Evolutionary conservation across 2,888 invertebrate genomes (phyloP).

Genomic region (Diaperis boleti): DNA sequence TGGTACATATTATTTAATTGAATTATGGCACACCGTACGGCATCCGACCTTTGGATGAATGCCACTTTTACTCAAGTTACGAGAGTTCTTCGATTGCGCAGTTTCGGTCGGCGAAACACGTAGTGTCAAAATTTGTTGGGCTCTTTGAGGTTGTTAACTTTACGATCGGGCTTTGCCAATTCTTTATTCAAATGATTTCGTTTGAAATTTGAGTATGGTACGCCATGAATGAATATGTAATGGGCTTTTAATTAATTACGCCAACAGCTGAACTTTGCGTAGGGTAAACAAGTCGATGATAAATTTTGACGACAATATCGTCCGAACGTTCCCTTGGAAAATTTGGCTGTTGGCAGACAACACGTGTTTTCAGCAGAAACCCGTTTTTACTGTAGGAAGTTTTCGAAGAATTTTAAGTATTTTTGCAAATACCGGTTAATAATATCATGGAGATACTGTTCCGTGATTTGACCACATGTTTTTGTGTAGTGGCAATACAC

Average conservation of each 20-base stretch:
- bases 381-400: neutral
- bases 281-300: neutral
- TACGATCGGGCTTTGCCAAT: too few species aligned
- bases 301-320: neutral
- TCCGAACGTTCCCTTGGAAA: neutral
- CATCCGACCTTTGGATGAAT: conserved; percentile 4
- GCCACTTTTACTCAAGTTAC: neutral
- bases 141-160: too few species aligned
- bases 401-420: too few species aligned
- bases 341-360: neutral
- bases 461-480: too few species aligned
- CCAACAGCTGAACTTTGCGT: neutral
- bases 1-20: too few species aligned
- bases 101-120: too few species aligned
- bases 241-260: neutral
- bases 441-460: too few species aligned
- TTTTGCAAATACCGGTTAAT: too few species aligned
- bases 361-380: neutral
- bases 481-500: too few species aligned
- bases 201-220: neutral
- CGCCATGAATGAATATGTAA: neutral
- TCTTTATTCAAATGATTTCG: too few species aligned
- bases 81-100: neutral
- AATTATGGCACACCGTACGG: neutral
- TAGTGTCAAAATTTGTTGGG: too few species aligned